These are phyloP conservation scores for Myxocyprinus asiaticus DNA, from an alignment of 2,113 vertebrate species.

Conservation along the genomic window DNA sequence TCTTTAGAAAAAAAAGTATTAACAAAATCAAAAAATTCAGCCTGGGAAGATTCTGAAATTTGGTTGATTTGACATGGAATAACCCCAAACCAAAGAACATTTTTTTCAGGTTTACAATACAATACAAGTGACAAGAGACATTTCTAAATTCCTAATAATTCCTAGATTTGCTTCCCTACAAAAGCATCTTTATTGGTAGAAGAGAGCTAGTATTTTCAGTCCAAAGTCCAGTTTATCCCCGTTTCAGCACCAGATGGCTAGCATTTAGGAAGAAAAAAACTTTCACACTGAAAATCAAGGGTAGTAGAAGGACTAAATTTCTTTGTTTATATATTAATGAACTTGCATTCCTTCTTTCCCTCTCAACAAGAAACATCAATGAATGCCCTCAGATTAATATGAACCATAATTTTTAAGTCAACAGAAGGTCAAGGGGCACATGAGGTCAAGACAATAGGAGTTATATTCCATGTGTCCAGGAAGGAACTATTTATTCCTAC, in stretches of 20 bases:
- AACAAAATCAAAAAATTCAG: too few relatives aligned
- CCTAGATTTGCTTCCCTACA: slow-evolving; percentile 41
- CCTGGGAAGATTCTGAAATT: too few relatives aligned
- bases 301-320: slow-evolving; percentile 61
- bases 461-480: neutral
- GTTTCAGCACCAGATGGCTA: slow-evolving; percentile 75
- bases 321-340: slow-evolving; percentile 19
- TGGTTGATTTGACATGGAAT: too few relatives aligned
- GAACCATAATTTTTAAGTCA: too few relatives aligned
- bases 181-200: slow-evolving; percentile 59
- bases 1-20: too few relatives aligned
- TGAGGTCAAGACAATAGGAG: neutral
- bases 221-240: slow-evolving; percentile 76
- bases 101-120: too few relatives aligned
- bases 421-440: neutral
- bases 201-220: slow-evolving; percentile 67
- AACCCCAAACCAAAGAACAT: too few relatives aligned
- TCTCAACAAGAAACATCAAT: slow-evolving; percentile 27
- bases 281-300: slow-evolving; percentile 66
- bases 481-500: too few relatives aligned
- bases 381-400: slow-evolving; percentile 35
- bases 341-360: neutral
- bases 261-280: slow-evolving; percentile 67
- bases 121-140: neutral
- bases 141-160: slow-evolving; percentile 22